Evolutionary conservation across 2,888 invertebrate species (phyloP), one percentile per base, ranked within the genome.

Genomic region (Tachina grossa): DNA sequence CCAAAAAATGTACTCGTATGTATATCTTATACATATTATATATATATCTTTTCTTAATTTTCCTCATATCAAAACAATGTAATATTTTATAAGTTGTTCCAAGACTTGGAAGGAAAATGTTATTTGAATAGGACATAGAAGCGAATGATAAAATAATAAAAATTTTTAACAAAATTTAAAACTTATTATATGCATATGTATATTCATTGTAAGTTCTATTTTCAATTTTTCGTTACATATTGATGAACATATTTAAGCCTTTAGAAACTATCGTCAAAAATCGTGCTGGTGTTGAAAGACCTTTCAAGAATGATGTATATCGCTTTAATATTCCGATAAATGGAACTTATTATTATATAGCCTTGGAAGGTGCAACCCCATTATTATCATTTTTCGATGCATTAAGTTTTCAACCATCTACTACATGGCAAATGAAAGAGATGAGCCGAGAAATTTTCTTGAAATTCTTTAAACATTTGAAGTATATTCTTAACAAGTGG

Each of bases 361-460:
- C 89, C 0, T 72, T 92, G 47, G 92, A 92, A 87, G 92, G 92
- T 0, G 92, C 92, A 2, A 92, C 92, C 0, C 92, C 92, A 0
- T 83, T 92, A 87, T n/a, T 92, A 43, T 89, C 90, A 11, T 92
- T 89, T 77, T 91, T 89, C 57, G 92, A 92, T 0, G 77, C 91
- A 0, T 84, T 91, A 83, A 72, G 88, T 59, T 88, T 85, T 31
- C 75, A 88, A 47, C 41, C 85, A 3, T 90, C 92, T 1, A 77
- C 87, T 0, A 91, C 92, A 1, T 87, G 88, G 88, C 87, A 90
- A 83, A 92, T 92, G 90, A 83, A 81, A 6, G 90, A 88, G 65
- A 89, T 92, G 89, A 88, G 89, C 63, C 88, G 90, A 0, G 92
- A 92, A 85, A 90, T 92, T 6, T 88, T 90, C 83, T 72, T 92